Conservation (phyloP, 2,113 vertebrate genomes). For the Saimiri boliviensis region DNA sequence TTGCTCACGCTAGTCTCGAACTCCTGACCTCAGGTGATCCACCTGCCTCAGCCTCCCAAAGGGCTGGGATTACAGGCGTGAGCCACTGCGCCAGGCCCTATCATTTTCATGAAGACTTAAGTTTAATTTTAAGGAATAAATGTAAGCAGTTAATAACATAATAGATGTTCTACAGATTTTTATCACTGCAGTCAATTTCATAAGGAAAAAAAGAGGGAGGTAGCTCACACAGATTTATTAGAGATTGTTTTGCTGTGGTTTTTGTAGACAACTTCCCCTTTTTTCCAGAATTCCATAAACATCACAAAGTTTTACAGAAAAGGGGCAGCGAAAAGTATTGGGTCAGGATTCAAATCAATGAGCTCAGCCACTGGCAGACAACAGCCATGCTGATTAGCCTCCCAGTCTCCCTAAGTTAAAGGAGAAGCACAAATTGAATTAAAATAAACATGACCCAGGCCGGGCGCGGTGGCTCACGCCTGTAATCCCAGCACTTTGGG, state of each 20-base stretch:
- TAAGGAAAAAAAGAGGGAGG: not conserved
- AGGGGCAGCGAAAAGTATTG: conserved; percentile 30
- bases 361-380: conserved; percentile 14
- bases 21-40: no score
- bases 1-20: no score
- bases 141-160: not conserved
- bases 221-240: not conserved
- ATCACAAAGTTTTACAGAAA: conserved; percentile 25
- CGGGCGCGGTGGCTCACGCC: no score
- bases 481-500: no score
- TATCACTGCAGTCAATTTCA: not conserved
- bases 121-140: not conserved
- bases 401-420: not conserved
- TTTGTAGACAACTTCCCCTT: not conserved
- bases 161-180: not conserved
- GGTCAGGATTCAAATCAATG: conserved; percentile 50
- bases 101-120: not conserved
- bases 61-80: no score
- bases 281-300: conserved; percentile 41
- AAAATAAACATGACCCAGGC: not conserved
- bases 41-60: no score
- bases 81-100: not conserved
- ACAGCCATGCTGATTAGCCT: not conserved
- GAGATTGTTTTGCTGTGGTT: not conserved
- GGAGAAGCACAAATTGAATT: not conserved